Evolutionary conservation across 2,113 vertebrate species (phyloP).

Genomic region (Macrotus californicus): DNA sequence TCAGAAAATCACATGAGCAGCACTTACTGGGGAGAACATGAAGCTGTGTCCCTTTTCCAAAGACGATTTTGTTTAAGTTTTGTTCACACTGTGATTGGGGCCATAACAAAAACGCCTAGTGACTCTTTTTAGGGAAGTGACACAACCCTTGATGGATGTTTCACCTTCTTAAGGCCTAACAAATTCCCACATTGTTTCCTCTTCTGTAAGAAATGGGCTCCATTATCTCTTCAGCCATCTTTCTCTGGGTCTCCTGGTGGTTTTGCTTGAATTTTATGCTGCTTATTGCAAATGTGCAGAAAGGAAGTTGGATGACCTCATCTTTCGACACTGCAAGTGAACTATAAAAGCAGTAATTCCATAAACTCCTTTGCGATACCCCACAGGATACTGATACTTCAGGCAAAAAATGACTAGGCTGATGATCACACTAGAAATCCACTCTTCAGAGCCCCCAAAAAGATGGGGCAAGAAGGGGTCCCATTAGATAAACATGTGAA

Average conservation of each 20-base stretch:
- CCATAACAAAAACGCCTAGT: constrained; percentile 36
- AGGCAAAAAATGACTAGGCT: constrained; percentile 15
- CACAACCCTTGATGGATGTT: background rate
- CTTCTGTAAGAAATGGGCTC: background rate
- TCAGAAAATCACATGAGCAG: background rate
- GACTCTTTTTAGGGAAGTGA: background rate
- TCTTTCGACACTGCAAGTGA: constrained; percentile 48
- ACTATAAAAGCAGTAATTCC: constrained; percentile 59
- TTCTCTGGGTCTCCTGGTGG: background rate
- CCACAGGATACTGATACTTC: constrained; percentile 24
- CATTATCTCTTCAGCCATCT: constrained; percentile 45
- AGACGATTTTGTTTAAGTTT: background rate
- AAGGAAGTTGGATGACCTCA: constrained; percentile 59
- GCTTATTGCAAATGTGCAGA: constrained; percentile 47
- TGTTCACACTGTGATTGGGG: constrained; percentile 51
- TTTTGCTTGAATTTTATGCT: constrained; percentile 62
- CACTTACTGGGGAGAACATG: constrained; percentile 67
- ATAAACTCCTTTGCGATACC: constrained; percentile 35
- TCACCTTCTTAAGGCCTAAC: constrained; percentile 4
- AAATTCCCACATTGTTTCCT: background rate
- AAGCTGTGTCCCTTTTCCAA: constrained; percentile 67
- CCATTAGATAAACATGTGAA: background rate
- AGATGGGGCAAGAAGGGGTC: background rate
- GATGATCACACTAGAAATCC: constrained; percentile 2
- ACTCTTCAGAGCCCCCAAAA: constrained; percentile 7